Percentiles rank a stretch among this genome's conserved stretches.
phyloP scores from a whole-genome alignment of 2,888 invertebrate genomes.

The Ernsta delagoae region DNA sequence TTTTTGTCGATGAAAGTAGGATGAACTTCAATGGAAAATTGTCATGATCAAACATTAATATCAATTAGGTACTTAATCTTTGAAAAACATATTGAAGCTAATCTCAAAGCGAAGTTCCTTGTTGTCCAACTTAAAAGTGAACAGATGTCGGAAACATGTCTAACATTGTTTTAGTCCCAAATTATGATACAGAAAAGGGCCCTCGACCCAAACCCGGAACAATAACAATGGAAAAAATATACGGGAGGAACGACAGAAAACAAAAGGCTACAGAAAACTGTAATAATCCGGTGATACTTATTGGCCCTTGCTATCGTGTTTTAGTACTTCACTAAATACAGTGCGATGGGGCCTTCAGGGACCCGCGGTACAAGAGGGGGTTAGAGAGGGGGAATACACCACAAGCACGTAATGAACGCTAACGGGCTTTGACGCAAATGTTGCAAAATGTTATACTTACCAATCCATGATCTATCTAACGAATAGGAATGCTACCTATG shows the following conservation, averaged over 20 bases:
- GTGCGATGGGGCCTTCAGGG: neutral
- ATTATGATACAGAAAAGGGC: slow-evolving; percentile 13
- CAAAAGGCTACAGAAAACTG: slow-evolving; percentile 29
- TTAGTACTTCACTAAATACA: slow-evolving; percentile 16
- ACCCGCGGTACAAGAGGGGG: neutral
- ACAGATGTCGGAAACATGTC: slow-evolving; percentile 13
- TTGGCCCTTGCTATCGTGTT: slow-evolving; percentile 28
- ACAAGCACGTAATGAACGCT: slow-evolving; percentile 29
- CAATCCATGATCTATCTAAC: slow-evolving; percentile 12
- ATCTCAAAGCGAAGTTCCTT: too few relatives aligned
- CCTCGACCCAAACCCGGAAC: slow-evolving; percentile 14
- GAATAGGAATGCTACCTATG: too few relatives aligned
- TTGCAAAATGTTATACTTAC: slow-evolving; percentile 26
- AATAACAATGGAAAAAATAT: slow-evolving; percentile 24
- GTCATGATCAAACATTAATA: too few relatives aligned
- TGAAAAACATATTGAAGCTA: too few relatives aligned
- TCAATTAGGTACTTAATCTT: too few relatives aligned
- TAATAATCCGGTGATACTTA: slow-evolving; percentile 28
- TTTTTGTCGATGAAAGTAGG: too few relatives aligned
- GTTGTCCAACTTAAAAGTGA: neutral
- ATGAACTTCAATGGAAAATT: too few relatives aligned
- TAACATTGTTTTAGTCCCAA: slow-evolving; percentile 15
- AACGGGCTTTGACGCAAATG: slow-evolving; percentile 22
- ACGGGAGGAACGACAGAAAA: neutral
- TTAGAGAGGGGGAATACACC: neutral